Evolutionary conservation across 2,113 vertebrate species (phyloP), one percentile per base, ranked within the genome.

Genomic region (Tachycineta bicolor): DNA sequence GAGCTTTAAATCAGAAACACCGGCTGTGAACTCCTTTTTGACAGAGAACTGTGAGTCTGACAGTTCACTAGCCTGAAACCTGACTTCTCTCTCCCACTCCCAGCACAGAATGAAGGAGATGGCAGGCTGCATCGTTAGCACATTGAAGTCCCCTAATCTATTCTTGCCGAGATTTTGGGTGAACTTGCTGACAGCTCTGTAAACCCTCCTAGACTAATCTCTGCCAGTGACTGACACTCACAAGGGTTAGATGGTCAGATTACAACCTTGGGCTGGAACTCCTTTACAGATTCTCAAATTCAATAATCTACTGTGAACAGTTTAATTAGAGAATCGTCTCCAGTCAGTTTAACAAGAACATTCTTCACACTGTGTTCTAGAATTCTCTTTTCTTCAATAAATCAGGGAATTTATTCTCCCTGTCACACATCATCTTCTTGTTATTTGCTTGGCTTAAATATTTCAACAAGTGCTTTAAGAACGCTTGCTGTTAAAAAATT

Each of bases 361-460:
- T 71, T 85, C 59, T 85, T 92, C 83, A 59, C 56, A 67, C 8
- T 18, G 26, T 44, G 28, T 68, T 94, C 50, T 74, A 63, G 83
- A 83, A 93, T 70, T 90, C 79, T 18, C 52, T 93, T 81, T 93
- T 83, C 78, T 74, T 81, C 59, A 70, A 55, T 59, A 96, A 96
- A 95, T 80, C 71, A 74, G 56, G 33, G 59, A 77, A 75, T 78
- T 77, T 90, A 81, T 92, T 88, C 63, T 73, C 56, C 56, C 23
- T 73, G 46, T 80, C 90, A 90, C 47, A 75, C 55, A 63, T 83
- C 67, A 56, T 37, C 71, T 71, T 31, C 82, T 97, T 44, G 56
- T 93, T 95, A 94, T 90, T 94, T 83, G 79, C 82, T 56, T 55
- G 68, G 43, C 44, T 93, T 93, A 92, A 94, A 90, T 95, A 97